Percentiles rank a stretch among this genome's conserved stretches.
phyloP scores from a whole-genome alignment of 2,113 vertebrate species.

The Pachycephala philippinensis region DNA sequence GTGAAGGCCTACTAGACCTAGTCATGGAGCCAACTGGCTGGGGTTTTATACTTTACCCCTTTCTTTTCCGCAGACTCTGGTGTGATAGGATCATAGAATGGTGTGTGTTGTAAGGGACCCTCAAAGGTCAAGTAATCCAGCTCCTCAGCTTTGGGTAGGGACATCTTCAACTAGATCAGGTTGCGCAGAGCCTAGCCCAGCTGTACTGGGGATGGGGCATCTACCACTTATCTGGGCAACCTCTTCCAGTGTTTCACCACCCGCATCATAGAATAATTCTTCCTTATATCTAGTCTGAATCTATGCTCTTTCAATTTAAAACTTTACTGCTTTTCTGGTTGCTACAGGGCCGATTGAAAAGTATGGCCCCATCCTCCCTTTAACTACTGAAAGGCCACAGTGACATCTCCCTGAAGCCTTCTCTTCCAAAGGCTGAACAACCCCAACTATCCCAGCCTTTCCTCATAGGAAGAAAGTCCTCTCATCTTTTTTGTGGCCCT shows the following conservation, averaged over 20 bases:
- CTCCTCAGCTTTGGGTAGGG: fast-evolving
- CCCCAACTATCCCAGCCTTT: background rate
- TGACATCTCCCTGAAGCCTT: background rate
- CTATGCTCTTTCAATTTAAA: background rate
- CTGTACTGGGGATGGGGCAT: background rate
- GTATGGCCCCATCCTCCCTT: background rate
- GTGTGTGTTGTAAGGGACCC: background rate
- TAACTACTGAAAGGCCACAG: background rate
- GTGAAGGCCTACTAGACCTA: background rate
- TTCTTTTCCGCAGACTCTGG: background rate
- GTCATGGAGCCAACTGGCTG: background rate
- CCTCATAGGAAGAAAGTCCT: no score
- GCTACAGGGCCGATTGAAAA: background rate
- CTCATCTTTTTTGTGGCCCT: background rate
- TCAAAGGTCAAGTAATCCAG: background rate
- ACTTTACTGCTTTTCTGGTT: background rate
- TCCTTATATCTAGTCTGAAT: background rate
- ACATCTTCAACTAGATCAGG: background rate
- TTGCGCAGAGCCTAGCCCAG: background rate
- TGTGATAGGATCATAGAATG: background rate
- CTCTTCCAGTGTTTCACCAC: background rate
- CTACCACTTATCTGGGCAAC: background rate
- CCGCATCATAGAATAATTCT: background rate
- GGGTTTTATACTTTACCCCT: background rate
- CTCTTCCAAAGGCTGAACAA: background rate